These are phyloP conservation scores for Drosophila funebris DNA, from an alignment of 1,140 invertebrate genomes.

Conservation along the genomic window DNA sequence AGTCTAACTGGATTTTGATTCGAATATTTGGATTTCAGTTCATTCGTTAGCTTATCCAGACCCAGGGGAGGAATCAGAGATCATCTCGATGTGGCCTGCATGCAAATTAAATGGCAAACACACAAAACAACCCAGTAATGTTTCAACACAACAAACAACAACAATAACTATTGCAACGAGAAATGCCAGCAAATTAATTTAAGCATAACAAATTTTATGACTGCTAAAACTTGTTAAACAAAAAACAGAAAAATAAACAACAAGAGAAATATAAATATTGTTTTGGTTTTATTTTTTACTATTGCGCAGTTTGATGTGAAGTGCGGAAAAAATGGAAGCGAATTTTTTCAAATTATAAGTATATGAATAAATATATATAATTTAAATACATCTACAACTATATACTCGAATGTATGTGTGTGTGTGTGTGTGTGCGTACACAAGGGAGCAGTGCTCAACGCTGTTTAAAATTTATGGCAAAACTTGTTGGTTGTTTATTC, in stretches of 20 bases:
- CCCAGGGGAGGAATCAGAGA: not conserved
- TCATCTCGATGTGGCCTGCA: not conserved
- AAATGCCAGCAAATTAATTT: conserved; percentile 43
- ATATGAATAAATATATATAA: conserved; percentile 34
- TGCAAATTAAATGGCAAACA: conserved; percentile 51
- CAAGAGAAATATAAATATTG: not conserved
- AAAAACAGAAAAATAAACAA: not conserved
- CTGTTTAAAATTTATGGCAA: conserved; percentile 63
- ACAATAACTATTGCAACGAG: not conserved
- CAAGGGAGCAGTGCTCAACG: conserved; percentile 36
- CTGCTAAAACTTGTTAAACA: conserved; percentile 44
- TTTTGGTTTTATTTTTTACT: conserved; percentile 19
- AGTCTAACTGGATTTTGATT: conserved; percentile 30
- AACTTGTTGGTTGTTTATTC: conserved; percentile 33
- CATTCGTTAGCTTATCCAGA: not conserved
- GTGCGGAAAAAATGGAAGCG: conserved; percentile 17
- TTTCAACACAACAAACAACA: conserved; percentile 27
- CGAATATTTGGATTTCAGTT: conserved; percentile 7
- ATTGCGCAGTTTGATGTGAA: conserved; percentile 38
- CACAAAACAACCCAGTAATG: conserved; percentile 16
- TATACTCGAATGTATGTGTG: not conserved
- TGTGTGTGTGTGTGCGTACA: conserved; percentile 5
- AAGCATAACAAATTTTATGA: conserved; percentile 47
- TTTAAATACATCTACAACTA: not conserved
- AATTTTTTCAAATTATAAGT: conserved; percentile 23